Evolutionary conservation across 2,888 invertebrate species (phyloP), one percentile per base, ranked within the genome.

Genomic region (Lysandra coridon): DNA sequence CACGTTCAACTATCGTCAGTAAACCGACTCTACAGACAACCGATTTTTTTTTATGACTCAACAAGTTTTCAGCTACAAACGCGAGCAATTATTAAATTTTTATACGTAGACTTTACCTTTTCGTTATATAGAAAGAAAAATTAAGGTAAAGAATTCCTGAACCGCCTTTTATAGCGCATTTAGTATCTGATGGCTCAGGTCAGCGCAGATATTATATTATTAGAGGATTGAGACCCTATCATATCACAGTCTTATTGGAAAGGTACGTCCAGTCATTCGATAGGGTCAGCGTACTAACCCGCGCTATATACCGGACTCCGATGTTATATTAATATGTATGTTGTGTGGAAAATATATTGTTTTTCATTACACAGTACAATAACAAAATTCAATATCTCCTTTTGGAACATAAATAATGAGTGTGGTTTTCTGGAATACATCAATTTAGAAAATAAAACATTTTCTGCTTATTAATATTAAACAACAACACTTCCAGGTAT

Each of bases 401-500:
- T 40, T 40, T 40, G 40, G 40, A 40, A 40, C 40, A 40, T 6
- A 40, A 44, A 44, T 44, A 44, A 10, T 49, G 10, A 49, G 49
- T 49, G 10, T 2, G 10, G 49, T 49, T 12, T 49, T 49, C 49
- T 49, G 10, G 49, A 49, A 10, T 49, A 49, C 49, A 10, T 49
- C 2, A 49, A 49, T 49, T 49, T 49, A 49, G 49, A 49, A 49
- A 49, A 49, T 49, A 49, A 49, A 49, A 10, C 10, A 44, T 10
- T 49, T 49, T 49, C 49, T 10, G 49, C 12, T 49, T 10, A 12
- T 49, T 49, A 0, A 49, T 49, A 12, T 12, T 17, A 57, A 57
- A 57, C 1, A 12, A 57, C 17, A 33, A 64, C 30, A 64, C 4
- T 84, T 83, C 17, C 84, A 93, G 93, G 82, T 92, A 88, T 82